Percentiles rank a stretch among this genome's conserved stretches.
Conservation (phyloP, 2,113 vertebrate species). For the Microcebus griseorufus region DNA sequence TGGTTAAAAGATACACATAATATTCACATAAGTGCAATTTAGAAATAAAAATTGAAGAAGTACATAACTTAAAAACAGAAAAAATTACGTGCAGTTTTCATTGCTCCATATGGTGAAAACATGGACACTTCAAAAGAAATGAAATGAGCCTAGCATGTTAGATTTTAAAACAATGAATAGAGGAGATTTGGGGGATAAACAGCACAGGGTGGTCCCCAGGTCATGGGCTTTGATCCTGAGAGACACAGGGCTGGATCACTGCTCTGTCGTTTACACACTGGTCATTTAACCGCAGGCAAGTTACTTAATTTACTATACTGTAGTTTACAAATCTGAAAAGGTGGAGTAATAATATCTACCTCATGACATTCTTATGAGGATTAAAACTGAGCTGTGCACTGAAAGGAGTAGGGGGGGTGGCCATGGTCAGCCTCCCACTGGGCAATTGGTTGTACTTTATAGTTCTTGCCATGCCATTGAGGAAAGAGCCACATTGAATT, state of each 20-base stretch:
- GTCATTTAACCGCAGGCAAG: background rate
- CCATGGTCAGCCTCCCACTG: too few species aligned
- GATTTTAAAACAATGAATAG: background rate
- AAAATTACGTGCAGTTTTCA: background rate
- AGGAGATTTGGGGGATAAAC: background rate
- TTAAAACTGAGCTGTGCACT: background rate
- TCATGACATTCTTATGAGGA: background rate
- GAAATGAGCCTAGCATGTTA: background rate
- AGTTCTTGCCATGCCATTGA: too few species aligned
- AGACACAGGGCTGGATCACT: background rate
- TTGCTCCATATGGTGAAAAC: background rate
- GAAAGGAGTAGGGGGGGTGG: too few species aligned
- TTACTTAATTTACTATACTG: background rate
- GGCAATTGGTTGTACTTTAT: too few species aligned
- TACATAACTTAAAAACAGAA: background rate
- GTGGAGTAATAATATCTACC: background rate
- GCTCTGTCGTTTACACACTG: background rate
- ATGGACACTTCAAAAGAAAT: background rate
- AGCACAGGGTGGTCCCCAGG: background rate
- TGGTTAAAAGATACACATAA: slow-evolving; percentile 49
- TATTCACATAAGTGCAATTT: slow-evolving; percentile 44
- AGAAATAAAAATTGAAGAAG: background rate
- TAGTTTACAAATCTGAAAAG: background rate
- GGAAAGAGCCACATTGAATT: too few species aligned
- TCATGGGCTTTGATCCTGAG: background rate